Conservation (phyloP, 2,113 vertebrate genomes). For the Microcebus murinus region DNA sequence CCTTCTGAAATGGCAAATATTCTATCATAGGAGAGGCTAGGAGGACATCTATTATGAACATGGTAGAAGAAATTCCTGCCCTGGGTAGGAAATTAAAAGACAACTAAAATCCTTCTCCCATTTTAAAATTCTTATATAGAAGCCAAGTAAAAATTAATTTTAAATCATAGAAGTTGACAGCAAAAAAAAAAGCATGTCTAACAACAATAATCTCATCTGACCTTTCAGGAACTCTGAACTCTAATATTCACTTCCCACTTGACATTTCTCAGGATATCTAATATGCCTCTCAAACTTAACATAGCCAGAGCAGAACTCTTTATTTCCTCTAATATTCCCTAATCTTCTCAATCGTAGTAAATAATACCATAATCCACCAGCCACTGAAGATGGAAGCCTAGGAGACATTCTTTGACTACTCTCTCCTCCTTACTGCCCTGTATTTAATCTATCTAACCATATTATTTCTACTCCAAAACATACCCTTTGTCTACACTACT, state of each 20-base stretch:
- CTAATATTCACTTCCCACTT: constrained; percentile 52
- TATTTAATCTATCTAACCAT: constrained; percentile 30
- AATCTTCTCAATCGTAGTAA: constrained; percentile 25
- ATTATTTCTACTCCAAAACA: not conserved
- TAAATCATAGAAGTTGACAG: not conserved
- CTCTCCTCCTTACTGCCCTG: not conserved
- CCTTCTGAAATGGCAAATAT: constrained; percentile 7
- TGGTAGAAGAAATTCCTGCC: not conserved
- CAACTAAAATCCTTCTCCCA: not conserved
- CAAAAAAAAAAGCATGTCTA: constrained; percentile 20
- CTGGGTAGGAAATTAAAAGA: constrained; percentile 18
- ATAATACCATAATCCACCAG: not conserved
- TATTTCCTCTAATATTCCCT: not conserved
- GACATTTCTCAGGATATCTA: not conserved
- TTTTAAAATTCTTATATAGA: constrained; percentile 19
- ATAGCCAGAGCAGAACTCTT: not conserved
- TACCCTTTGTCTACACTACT: not conserved
- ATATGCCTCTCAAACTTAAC: constrained; percentile 11
- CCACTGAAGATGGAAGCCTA: not conserved
- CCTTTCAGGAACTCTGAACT: not conserved
- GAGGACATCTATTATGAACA: not conserved
- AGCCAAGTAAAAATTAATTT: constrained; percentile 48
- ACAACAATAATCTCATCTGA: not conserved
- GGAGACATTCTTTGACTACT: not conserved
- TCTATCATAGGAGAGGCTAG: not conserved